Conservation (phyloP, 2,113 vertebrate species). For the Callipepla californica region DNA sequence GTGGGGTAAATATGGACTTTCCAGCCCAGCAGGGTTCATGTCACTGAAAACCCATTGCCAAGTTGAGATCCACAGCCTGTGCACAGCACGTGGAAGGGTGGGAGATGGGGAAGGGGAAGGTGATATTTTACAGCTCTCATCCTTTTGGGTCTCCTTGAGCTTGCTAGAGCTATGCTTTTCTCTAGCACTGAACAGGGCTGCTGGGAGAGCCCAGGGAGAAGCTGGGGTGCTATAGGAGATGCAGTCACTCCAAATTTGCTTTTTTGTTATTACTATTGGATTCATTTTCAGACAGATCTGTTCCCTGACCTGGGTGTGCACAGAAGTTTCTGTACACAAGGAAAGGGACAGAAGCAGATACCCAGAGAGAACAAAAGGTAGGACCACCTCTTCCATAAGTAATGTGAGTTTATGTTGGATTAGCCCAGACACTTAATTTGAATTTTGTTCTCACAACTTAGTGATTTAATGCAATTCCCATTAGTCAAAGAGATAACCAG, state of each 20-base stretch:
- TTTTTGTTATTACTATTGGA: background rate
- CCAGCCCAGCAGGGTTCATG: background rate
- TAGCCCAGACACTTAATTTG: background rate
- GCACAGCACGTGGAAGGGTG: background rate
- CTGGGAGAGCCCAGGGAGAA: background rate
- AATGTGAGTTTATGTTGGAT: background rate
- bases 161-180: background rate
- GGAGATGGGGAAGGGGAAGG: background rate
- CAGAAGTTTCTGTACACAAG: background rate
- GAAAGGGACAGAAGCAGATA: background rate
- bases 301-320: background rate
- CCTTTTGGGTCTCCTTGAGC: background rate
- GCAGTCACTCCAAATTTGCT: background rate
- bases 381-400: background rate
- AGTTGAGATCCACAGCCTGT: background rate
- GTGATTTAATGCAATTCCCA: background rate
- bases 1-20: background rate
- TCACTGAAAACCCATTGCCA: background rate
- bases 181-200: background rate
- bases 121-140: background rate
- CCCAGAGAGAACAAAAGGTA: background rate
- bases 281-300: background rate
- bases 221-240: background rate
- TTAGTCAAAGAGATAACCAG: background rate
- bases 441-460: background rate